Evolutionary conservation across 1,140 invertebrate genomes (phyloP), one percentile per base, ranked within the genome.

Genomic region (Heliconius hermathena): DNA sequence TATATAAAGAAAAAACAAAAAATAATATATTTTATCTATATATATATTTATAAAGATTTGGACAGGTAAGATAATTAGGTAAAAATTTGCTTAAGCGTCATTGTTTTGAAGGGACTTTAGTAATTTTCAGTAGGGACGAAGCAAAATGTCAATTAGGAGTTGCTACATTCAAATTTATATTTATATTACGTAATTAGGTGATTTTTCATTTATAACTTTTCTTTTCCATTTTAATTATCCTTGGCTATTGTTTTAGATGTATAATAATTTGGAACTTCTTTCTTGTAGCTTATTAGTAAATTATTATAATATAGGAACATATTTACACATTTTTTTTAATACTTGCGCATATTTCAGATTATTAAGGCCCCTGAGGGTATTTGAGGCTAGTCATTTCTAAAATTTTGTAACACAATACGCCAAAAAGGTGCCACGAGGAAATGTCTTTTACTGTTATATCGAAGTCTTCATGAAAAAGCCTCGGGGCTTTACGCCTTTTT

Each of bases 21-120:
- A n/a, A n/a, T n/a, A n/a, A n/a, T n/a, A 26, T 46, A 46, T 57
- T 22, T 11, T 22, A 57, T 57, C 8, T 57, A n/a, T 8, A 1
- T n/a, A 2, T 8, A 57, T 57, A 52, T 20, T 8, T 9, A 90
- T 89, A 91, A 88, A 85, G 85, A 90, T 90, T 89, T 86, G 84
- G 87, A 88, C 88, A 90, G 90, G 86, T 86, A 80, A 74, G 85
- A 87, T 88, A 92, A 90, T 91, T 92, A 91, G 85, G 85, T 82
- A 77, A 78, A 87, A 88, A 91, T 93, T 91, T 91, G 90, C 90
- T 83, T 86, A 84, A 87, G 84, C 82, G 87, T 85, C 89, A 90
- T 89, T 90, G 86, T 89, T 80, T 80, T 82, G 71, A 74, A 80
- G 81, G 84, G 87, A 70, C 46, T 81, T 74, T 38, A 60, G 82